Evolutionary conservation across 1,140 invertebrate species (phyloP).

Genomic region (Drosophila repletoides): DNA sequence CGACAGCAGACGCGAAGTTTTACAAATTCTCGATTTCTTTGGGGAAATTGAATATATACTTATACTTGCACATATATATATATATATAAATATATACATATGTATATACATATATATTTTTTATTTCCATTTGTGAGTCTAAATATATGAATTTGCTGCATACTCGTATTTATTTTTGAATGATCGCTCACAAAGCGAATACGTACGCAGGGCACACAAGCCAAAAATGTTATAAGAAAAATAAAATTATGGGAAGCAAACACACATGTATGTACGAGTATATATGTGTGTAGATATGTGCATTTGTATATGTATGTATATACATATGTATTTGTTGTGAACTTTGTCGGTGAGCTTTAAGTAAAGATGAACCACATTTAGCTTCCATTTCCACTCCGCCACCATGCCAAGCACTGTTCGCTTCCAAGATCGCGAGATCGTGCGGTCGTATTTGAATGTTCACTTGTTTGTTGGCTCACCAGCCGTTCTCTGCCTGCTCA

Average conservation of each 20-base stretch:
- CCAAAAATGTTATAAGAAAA: constrained; percentile 59
- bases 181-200: constrained; percentile 30
- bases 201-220: constrained; percentile 6
- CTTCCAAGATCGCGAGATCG: constrained; percentile 25
- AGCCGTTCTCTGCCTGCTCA: not conserved
- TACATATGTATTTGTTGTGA: constrained; percentile 33
- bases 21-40: constrained; percentile 1
- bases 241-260: constrained; percentile 53
- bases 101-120: not conserved
- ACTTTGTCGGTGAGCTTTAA: constrained; percentile 67
- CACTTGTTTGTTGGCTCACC: constrained; percentile 48
- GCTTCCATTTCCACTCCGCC: constrained; percentile 3
- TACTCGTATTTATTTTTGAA: constrained; percentile 32
- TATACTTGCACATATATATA: not conserved
- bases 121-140: not conserved
- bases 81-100: not conserved
- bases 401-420: not conserved
- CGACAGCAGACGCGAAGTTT: not conserved
- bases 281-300: not conserved
- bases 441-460: constrained; percentile 57
- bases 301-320: not conserved
- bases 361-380: constrained; percentile 41
- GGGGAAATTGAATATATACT: not conserved
- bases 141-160: not conserved
- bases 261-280: constrained; percentile 5